Evolutionary conservation across 1,140 invertebrate genomes (phyloP), one percentile per base, ranked within the genome.

Genomic region (Saccostrea echinata): DNA sequence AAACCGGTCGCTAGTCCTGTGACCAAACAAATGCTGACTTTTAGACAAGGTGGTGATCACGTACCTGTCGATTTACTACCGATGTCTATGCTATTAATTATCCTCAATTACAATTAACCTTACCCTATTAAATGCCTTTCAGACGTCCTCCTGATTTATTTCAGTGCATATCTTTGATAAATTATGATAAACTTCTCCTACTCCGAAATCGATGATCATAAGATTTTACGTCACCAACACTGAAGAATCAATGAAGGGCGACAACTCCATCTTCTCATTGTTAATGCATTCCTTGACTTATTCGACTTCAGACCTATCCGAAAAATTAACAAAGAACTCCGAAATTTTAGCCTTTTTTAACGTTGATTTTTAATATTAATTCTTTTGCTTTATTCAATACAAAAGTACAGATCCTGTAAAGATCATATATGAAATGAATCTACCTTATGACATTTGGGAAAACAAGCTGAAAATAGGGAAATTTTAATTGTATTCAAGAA

Each of bases 161-260:
- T 18, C 43, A 76, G 27, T 33, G 27, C 68, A 35, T 76, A n/a
- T 21, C 27, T 76, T 13, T 76, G 27, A 76, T 76, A 76, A 76
- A 76, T 76, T 76, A 76, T 76, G 68, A 3, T 76, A 35, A 43
- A 76, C 68, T 12, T 33, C 68, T 76, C 55, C 55, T 0, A 16
- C 18, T 61, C 55, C n/a, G 24, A 30, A 30, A 76, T 76, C 68
- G 68, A 76, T 76, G 68, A 76, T 76, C 68, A 33, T 76, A 76
- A 33, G 68, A 76, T 76, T 35, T 76, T 76, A 76, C 68, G 68
- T 76, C 68, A 76, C 30, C 68, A 76, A 61, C 24, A 71, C n/a
- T 30, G 68, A 71, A 76, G 68, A 76, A 27, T 76, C 16, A 27
- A 16, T 0, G 11, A 76, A 33, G 68, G 30, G 30, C 68, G 68